Base-by-base conservation (phyloP, 2,888 invertebrate genomes). In the Nephrotoma guestfalica region DNA sequence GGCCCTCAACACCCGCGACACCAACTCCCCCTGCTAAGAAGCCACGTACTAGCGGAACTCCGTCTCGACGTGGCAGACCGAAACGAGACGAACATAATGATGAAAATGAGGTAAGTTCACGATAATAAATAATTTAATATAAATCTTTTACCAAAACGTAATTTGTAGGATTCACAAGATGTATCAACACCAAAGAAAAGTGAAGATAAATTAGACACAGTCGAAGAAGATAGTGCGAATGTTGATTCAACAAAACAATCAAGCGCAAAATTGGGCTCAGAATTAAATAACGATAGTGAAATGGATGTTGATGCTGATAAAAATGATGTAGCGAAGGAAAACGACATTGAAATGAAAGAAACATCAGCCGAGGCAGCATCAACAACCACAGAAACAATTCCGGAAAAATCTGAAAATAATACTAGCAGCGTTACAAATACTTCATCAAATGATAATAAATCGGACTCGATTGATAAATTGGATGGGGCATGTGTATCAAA, bases 1-100 rank as follows among this genome's bases (percentile, higher is more conserved):
- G 91, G 85, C 88, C 89, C 40, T 87, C 89, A 84, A 89, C 89
- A 15, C 88, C 89, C 2, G 88, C 89, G 13, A 91, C 91, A 18
- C 91, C 91, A 87, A 91, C 91, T 86, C 87, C 87, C 47, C 90
- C 90, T 11, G 88, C 89, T 6, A 91, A 91, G 88, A 91, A 90
- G 88, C 88, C 91, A 83, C 89, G 90, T 51, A 87, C 89, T 40
- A 89, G 90, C 0, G 88, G 87, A 42, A 89, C 90, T 41, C 89
- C 89, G 40, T 87, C 87, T 11, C 88, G 89, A 57, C 89, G 90
- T 11, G 90, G 90, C 9, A 90, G 91, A 86, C 91, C 90, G 6
- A 90, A 91, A 47, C 90, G 90, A 88, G 45, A 57, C 41, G 86
- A 86, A 7, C 13, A 47, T 30, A 47, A n/a, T 13, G 86, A 86